These are phyloP conservation scores for Drosophila merina DNA, from an alignment of 2,888 invertebrate genomes.

Conservation along the genomic window DNA sequence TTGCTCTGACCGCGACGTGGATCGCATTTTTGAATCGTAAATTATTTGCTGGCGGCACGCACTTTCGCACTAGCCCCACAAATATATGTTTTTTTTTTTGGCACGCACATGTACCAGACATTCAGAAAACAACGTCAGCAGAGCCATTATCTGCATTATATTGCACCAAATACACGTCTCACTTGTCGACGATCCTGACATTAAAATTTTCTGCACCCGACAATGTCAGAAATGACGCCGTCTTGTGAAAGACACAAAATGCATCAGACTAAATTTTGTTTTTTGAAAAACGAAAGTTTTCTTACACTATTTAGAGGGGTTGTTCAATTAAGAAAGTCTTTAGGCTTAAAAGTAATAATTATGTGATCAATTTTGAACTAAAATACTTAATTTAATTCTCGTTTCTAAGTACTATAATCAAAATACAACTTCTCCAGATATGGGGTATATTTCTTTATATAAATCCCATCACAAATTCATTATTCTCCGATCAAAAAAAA, in stretches of 20 bases:
- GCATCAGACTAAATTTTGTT: too few relatives aligned
- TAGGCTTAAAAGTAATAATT: too few relatives aligned
- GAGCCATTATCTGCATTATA: constrained; percentile 11
- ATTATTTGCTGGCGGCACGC: constrained; percentile 36
- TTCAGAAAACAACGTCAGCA: constrained; percentile 8
- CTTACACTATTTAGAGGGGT: too few relatives aligned
- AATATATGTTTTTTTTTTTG: constrained; percentile 43
- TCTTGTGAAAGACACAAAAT: too few relatives aligned
- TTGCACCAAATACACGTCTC: constrained; percentile 34
- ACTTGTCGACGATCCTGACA: constrained; percentile 68
- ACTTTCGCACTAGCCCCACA: constrained; percentile 50
- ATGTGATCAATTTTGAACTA: too few relatives aligned
- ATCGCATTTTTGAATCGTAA: constrained; percentile 38
- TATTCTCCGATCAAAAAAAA: neutral
- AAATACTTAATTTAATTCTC: too few relatives aligned
- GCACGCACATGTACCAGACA: constrained; percentile 43
- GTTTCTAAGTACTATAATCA: neutral
- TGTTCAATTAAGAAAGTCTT: too few relatives aligned
- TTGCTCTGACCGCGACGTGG: constrained; percentile 35
- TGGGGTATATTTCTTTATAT: neutral
- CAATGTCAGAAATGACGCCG: constrained; percentile 22
- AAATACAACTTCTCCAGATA: too few relatives aligned
- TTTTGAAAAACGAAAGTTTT: too few relatives aligned
- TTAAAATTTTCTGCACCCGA: constrained; percentile 54
- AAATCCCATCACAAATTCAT: constrained; percentile 4